These are phyloP conservation scores for Ictalurus furcatus DNA, from an alignment of 2,113 vertebrate genomes.

Conservation along the genomic window DNA sequence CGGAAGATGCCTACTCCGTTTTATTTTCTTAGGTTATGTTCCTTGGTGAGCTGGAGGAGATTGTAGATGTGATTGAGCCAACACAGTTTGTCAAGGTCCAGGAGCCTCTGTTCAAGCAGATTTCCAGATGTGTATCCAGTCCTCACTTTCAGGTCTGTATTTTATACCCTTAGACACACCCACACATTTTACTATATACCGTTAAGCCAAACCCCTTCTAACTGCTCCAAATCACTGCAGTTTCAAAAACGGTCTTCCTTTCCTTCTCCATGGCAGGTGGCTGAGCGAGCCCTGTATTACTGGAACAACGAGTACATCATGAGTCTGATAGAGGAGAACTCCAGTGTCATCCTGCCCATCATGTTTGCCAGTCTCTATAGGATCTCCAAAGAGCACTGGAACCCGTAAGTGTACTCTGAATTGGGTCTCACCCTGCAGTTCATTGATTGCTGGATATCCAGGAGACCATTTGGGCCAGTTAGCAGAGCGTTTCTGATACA, in stretches of 20 bases:
- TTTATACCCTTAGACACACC: neutral
- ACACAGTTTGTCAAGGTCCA: slow-evolving; percentile 99
- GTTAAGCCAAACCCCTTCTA: slow-evolving; percentile 29
- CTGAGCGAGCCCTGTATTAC: slow-evolving; percentile 96
- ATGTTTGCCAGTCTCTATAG: slow-evolving; percentile 99
- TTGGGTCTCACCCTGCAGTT: neutral
- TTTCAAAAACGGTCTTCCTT: neutral
- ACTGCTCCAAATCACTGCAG: neutral
- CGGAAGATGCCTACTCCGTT: neutral
- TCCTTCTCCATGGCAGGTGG: slow-evolving; percentile 76
- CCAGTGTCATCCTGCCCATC: slow-evolving; percentile 97
- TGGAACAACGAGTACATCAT: slow-evolving; percentile 99
- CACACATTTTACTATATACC: neutral
- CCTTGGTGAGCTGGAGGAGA: slow-evolving; percentile 97
- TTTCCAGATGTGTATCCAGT: slow-evolving; percentile 98
- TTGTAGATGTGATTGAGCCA: slow-evolving; percentile 97
- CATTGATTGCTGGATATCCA: neutral
- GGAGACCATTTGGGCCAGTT: neutral
- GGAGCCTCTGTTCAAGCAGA: slow-evolving; percentile 98
- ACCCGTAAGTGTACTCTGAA: slow-evolving; percentile 84
- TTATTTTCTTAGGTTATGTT: slow-evolving; percentile 87
- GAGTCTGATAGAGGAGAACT: slow-evolving; percentile 99
- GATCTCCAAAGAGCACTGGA: slow-evolving; percentile 99
- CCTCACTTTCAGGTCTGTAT: slow-evolving; percentile 93
- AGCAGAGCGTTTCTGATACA: neutral